Evolutionary conservation across 2,113 vertebrate genomes (phyloP).

Genomic region (Oxyruncus cristatus): DNA sequence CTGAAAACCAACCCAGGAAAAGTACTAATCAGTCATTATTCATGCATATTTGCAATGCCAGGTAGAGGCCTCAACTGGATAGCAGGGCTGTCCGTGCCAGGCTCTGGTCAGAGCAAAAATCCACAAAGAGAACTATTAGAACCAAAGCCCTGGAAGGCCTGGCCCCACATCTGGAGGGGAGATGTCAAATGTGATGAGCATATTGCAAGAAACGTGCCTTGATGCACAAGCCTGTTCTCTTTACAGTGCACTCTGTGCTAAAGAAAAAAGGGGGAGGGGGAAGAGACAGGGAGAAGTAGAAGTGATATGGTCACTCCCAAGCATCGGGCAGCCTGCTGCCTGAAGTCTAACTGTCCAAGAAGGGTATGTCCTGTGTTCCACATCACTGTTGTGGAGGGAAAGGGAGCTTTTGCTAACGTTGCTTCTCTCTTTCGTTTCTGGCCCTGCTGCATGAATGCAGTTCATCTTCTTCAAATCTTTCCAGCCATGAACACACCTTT

Average conservation of each 20-base stretch:
- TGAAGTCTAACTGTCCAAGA: not conserved
- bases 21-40: not conserved
- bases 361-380: not conserved
- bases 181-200: not conserved
- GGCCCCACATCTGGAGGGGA: not conserved
- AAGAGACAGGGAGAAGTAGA: not conserved
- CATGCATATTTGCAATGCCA: not conserved
- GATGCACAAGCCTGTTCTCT: not conserved
- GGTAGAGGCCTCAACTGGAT: not conserved
- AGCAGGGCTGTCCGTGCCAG: not conserved
- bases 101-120: not conserved
- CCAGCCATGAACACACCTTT: not conserved
- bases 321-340: not conserved
- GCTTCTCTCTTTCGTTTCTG: not conserved
- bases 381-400: rapidly evolving
- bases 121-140: not conserved
- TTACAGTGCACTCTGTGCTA: not conserved
- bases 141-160: not conserved
- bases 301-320: not conserved
- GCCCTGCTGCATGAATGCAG: not conserved
- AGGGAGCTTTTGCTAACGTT: not conserved
- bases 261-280: not conserved
- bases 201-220: not conserved
- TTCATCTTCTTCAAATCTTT: not conserved
- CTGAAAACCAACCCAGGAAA: not conserved